phyloP scores from a whole-genome alignment of 2,797 vertebrate species.

The Epinephelus malabaricus region DNA sequence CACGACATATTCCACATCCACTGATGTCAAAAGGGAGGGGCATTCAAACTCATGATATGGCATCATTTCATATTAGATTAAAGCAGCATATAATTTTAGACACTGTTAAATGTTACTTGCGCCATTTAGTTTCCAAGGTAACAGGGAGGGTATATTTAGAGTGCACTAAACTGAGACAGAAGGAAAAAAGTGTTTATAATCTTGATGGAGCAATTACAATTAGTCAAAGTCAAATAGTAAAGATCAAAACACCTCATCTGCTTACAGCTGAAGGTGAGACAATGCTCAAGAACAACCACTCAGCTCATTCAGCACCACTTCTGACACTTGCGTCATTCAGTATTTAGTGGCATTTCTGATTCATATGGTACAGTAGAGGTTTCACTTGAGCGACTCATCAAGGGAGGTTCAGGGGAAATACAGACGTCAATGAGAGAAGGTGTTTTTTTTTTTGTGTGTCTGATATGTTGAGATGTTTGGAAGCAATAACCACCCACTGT shows the following conservation, averaged over 20 bases:
- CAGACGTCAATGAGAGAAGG: conserved; percentile 58
- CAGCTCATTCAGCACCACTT: conserved; percentile 77
- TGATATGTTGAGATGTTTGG: conserved; percentile 25
- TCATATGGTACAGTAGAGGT: conserved; percentile 75
- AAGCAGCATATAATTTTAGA: conserved; percentile 82
- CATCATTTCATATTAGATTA: conserved; percentile 74
- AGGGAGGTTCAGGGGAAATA: conserved; percentile 59
- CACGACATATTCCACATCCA: conserved; percentile 25
- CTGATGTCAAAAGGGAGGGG: conserved; percentile 57
- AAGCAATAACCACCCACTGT: neutral
- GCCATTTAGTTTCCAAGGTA: conserved; percentile 88
- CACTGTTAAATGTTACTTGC: conserved; percentile 82
- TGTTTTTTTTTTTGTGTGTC: conserved; percentile 11
- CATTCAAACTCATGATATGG: conserved; percentile 45
- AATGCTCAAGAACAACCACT: conserved; percentile 71
- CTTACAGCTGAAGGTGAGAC: conserved; percentile 75
- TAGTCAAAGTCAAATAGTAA: conserved; percentile 80
- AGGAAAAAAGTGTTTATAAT: conserved; percentile 75
- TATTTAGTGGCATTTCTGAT: conserved; percentile 80
- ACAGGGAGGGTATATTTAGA: conserved; percentile 86
- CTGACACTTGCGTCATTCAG: conserved; percentile 81
- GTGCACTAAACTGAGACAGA: conserved; percentile 75
- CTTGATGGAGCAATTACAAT: conserved; percentile 80
- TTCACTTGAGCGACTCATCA: conserved; percentile 65
- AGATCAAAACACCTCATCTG: conserved; percentile 77